Base-by-base conservation (phyloP, 1,140 invertebrate genomes). In the Hylyphantes graminicola region DNA sequence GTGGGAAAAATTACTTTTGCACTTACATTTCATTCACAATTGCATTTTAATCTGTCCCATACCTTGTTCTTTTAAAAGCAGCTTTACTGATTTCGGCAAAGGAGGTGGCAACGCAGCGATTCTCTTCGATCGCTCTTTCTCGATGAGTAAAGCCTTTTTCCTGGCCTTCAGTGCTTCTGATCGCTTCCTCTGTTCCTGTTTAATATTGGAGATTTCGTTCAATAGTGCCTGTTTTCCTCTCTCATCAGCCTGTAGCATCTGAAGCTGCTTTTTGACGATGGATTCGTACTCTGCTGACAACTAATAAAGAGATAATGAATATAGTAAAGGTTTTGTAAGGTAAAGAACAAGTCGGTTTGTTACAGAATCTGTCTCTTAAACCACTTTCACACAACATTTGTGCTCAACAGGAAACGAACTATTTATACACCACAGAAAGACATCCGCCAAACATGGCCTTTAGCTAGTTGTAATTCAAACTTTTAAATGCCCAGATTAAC, bases 201-300 rank as follows among this genome's bases (percentile, higher is more conserved):
- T 80, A 13, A 80, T 80, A 5, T 68, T 54, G 21, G 21, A 35
- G 68, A 80, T 70, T 80, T 80, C 77, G 48, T 53, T 50, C 7
- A 48, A 35, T 17, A 80, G 15, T 70, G 77, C 77, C 7, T 50
- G 53, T 80, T 48, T 80, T 17, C 77, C 77, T 50, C 77, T 70
- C 51, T 80, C 77, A 48, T 80, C 77, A n/a, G 77, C 77, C 70
- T 70, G 53, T 0, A 80, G 65, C 55, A 70, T 57, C 15, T 80
- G 77, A 51, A 68, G 77, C n/a, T 80, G 77, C 17, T 70, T 80
- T 53, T 61, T 80, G 6, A 80, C 35, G 13, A 80, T 80, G 17
- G 65, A 8, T 80, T 80, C 77, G 57, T 80, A 70, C 2, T 80
- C 77, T n/a, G 55, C 65, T 13, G 77, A 64, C 10, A 70, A 2